Conservation (phyloP, 2,113 vertebrate species). For the Macquaria ambigua region DNA sequence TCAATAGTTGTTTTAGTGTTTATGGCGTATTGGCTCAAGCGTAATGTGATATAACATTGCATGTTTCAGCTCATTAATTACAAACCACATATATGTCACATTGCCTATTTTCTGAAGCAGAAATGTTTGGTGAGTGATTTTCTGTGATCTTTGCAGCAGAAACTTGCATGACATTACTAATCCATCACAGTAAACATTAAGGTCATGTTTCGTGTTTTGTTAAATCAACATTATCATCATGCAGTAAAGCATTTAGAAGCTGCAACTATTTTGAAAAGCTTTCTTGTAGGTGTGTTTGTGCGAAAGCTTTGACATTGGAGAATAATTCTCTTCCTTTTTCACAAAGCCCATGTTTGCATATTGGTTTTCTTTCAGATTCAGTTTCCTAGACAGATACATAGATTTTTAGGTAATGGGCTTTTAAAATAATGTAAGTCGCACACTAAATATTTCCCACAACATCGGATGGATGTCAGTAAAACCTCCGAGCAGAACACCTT, state of each 20-base stretch:
- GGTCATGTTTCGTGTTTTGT: not conserved
- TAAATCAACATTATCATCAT: not conserved
- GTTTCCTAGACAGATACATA: not conserved
- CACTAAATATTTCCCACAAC: not conserved
- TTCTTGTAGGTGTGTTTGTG: not conserved
- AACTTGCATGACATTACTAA: not conserved
- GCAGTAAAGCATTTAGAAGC: not conserved
- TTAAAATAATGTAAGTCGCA: not conserved
- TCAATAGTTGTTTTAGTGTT: slow-evolving; percentile 14
- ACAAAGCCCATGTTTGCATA: not conserved
- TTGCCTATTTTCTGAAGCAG: not conserved
- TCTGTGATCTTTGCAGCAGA: not conserved
- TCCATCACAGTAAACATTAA: not conserved
- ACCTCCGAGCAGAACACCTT: not conserved
- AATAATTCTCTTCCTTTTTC: not conserved
- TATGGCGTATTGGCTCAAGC: slow-evolving; percentile 26
- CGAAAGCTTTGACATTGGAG: not conserved
- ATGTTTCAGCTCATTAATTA: slow-evolving; percentile 4
- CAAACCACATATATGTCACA: not conserved
- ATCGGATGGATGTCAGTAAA: not conserved
- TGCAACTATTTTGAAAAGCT: not conserved
- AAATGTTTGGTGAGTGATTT: not conserved
- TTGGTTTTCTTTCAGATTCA: not conserved
- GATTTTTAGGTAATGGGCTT: not conserved
- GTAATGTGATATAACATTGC: not conserved